phyloP scores from a whole-genome alignment of 2,888 invertebrate genomes.

The Miltochrista miniata region DNA sequence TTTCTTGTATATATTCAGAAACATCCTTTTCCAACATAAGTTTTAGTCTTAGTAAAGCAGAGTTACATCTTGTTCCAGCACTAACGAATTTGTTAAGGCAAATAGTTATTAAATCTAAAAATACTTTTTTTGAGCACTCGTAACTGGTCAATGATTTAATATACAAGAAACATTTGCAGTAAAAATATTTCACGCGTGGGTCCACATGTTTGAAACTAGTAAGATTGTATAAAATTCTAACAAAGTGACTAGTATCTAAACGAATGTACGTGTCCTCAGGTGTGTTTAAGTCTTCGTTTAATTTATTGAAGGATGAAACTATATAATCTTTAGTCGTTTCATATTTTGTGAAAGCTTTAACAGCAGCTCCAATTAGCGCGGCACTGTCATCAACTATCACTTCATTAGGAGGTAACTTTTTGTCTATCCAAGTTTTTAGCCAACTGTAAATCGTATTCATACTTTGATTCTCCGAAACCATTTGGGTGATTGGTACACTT shows the following conservation, averaged over 20 bases:
- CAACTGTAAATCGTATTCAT: slow-evolving; percentile 4
- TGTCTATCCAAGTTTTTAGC: not conserved
- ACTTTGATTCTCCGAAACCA: slow-evolving; percentile 7
- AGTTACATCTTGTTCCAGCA: too few relatives aligned
- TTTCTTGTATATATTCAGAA: too few relatives aligned
- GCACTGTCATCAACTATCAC: slow-evolving; percentile 9
- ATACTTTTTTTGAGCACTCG: too few relatives aligned
- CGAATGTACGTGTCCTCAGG: slow-evolving; percentile 1
- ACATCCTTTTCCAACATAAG: too few relatives aligned
- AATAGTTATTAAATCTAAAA: too few relatives aligned
- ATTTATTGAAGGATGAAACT: slow-evolving; percentile 1
- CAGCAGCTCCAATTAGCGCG: slow-evolving; percentile 11
- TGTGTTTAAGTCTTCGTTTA: slow-evolving; percentile 1
- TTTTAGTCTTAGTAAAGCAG: too few relatives aligned
- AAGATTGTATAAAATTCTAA: slow-evolving; percentile 5
- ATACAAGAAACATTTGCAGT: slow-evolving; percentile 2
- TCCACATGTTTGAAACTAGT: slow-evolving; percentile 7
- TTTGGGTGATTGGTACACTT: slow-evolving; percentile 9
- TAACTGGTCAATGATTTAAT: not conserved
- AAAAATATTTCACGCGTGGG: not conserved
- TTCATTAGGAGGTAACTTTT: slow-evolving; percentile 6
- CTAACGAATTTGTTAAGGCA: too few relatives aligned
- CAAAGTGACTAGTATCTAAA: slow-evolving; percentile 7
- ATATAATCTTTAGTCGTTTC: slow-evolving; percentile 9
- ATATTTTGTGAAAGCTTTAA: slow-evolving; percentile 8